Evolutionary conservation across 2,888 invertebrate species (phyloP), one percentile per base, ranked within the genome.

Genomic region (Tetheella fluctuosa): DNA sequence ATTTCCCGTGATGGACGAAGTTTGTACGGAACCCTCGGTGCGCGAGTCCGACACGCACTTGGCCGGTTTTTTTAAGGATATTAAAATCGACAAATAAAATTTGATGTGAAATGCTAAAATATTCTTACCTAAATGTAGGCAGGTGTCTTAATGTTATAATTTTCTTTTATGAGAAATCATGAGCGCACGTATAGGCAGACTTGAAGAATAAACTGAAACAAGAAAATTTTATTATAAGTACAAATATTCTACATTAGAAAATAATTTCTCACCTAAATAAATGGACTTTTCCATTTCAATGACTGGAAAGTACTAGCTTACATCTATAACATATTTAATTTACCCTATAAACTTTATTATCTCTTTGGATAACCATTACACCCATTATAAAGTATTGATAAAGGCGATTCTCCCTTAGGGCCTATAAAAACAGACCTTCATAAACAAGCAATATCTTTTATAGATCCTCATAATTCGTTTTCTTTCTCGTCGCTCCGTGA

Each of bases 361-460:
- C 79, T 82, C 80, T 83, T 82, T 74, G 79, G 77, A 85, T 84
- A 83, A 83, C 81, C 80, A 77, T 86, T 85, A 86, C 80, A 74
- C 73, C 72, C 81, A 83, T 86, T 83, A 85, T 81, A 84, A 84
- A 83, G 80, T 79, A 81, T 80, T 85, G 82, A 86, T 88, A 88
- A 89, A 88, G 80, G 78, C 80, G 77, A 82, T 80, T 81, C 78
- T 83, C 81, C 81, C 83, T 86, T 80, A 81, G 73, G 81, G 77
- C 72, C 84, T 78, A 87, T 89, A 87, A 89, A 89, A 86, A 70
- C 80, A 84, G 83, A 85, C 89, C 89, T 86, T 83, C 85, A 88
- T 91, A 90, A 91, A 90, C 88, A 90, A 89, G 87, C 83, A 85
- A 87, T 89, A 89, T 86, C 81, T 81, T 89, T 89, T 89, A 88